phyloP scores from a whole-genome alignment of 1,140 invertebrate species.

The Leptopilina boulardi region DNA sequence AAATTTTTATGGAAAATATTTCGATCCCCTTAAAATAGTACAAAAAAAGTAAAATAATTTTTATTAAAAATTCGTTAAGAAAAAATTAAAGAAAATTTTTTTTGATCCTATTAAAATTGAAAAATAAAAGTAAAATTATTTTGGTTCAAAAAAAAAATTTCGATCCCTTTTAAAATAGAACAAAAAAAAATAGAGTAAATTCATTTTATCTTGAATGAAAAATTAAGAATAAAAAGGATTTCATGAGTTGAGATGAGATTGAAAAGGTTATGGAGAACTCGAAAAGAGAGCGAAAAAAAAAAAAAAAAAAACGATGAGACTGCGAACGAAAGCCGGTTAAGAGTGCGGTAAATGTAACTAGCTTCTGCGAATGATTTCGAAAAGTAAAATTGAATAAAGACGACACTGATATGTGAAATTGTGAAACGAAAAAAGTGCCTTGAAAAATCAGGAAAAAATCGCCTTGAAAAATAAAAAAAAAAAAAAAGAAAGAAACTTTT shows the following conservation, averaged over 20 bases:
- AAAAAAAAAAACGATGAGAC: background rate
- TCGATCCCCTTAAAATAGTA: no score
- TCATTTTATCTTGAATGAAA: background rate
- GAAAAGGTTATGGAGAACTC: background rate
- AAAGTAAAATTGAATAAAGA: conserved; percentile 47
- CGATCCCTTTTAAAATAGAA: background rate
- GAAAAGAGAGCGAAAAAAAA: background rate
- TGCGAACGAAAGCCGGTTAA: background rate
- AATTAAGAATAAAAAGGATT: background rate
- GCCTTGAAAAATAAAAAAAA: no score
- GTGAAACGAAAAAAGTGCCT: conserved; percentile 45
- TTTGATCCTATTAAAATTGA: no score
- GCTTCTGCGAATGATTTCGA: background rate
- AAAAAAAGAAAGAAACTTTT: background rate
- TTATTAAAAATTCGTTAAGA: no score
- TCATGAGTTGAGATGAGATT: background rate
- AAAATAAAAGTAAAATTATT: no score
- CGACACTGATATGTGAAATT: conserved; percentile 49
- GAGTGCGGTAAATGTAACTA: conserved; percentile 32
- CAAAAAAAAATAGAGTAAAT: no score
- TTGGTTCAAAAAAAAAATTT: no score
- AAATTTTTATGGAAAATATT: no score
- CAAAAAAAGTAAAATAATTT: no score
- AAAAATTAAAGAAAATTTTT: no score
- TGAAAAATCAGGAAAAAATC: background rate